phyloP scores from a whole-genome alignment of 2,113 vertebrate species.

The Lophura nycthemera region DNA sequence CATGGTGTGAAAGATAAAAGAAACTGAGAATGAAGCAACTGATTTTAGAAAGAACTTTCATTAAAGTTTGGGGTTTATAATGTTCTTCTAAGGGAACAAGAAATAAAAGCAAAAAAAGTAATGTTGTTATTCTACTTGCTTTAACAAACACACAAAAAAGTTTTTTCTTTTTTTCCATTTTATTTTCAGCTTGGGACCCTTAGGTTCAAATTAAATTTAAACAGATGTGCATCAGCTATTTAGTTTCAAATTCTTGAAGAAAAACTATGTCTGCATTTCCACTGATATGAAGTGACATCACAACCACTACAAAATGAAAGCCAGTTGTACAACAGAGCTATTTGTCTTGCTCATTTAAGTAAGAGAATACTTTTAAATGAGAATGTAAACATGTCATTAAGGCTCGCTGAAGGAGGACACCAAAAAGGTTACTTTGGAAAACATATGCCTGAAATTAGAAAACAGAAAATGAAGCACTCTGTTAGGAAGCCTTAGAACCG shows the following conservation, averaged over 20 bases:
- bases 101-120: constrained; percentile 37
- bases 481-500: not conserved
- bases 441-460: not conserved
- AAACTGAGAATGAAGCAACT: not conserved
- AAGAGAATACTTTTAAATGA: too few relatives aligned
- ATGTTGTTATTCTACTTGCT: constrained; percentile 12
- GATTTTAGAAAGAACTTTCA: constrained; percentile 27
- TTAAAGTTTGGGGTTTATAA: not conserved
- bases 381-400: constrained; percentile 15
- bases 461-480: not conserved
- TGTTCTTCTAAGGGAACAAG: constrained; percentile 9
- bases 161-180: not conserved
- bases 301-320: not conserved
- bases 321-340: not conserved
- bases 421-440: constrained; percentile 9
- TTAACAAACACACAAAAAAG: constrained; percentile 38
- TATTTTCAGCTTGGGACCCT: constrained; percentile 11
- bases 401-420: not conserved
- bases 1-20: constrained; percentile 17
- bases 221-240: constrained; percentile 43
- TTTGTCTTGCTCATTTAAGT: constrained; percentile 22
- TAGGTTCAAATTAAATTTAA: constrained; percentile 59
- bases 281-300: not conserved
- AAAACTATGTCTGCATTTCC: not conserved
- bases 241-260: constrained; percentile 31